phyloP scores from a whole-genome alignment of 2,888 invertebrate genomes.

The Chrysina gloriosa region DNA sequence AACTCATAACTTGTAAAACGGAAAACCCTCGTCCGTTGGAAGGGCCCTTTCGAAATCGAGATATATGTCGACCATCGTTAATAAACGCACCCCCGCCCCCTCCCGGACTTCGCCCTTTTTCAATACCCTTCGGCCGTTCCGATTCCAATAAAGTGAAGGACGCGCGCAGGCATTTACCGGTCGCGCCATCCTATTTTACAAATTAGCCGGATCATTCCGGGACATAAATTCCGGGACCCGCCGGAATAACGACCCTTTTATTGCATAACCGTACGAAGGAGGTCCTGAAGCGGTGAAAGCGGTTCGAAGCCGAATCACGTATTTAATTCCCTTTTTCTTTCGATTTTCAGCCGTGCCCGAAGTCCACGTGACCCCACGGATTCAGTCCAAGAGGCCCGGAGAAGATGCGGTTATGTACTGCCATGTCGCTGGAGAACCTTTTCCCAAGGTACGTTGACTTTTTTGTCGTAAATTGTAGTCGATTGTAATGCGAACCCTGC shows the following conservation, averaged over 20 bases:
- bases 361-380: conserved; percentile 77
- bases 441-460: conserved; percentile 67
- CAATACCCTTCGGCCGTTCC: conserved; percentile 20
- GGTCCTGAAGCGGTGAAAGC: background rate
- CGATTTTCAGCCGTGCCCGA: conserved; percentile 75
- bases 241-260: conserved; percentile 29
- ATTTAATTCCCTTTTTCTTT: conserved; percentile 39
- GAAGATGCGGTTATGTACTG: conserved; percentile 78
- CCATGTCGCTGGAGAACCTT: conserved; percentile 79
- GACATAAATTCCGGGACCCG: conserved; percentile 33
- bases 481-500: too few relatives aligned
- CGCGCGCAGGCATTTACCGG: conserved; percentile 29
- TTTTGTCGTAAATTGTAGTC: too few relatives aligned
- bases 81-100: conserved; percentile 12
- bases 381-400: conserved; percentile 75
- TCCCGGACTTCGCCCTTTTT: conserved; percentile 11
- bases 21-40: too few relatives aligned
- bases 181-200: conserved; percentile 35
- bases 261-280: conserved; percentile 25
- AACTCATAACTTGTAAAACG: too few relatives aligned
- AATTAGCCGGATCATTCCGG: conserved; percentile 37
- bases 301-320: conserved; percentile 23
- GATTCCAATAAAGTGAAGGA: conserved; percentile 32
- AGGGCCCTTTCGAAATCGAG: conserved; percentile 13
- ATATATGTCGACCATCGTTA: conserved; percentile 17